Conservation (phyloP, 2,113 vertebrate species). For the Chascanopsetta lugubris region DNA sequence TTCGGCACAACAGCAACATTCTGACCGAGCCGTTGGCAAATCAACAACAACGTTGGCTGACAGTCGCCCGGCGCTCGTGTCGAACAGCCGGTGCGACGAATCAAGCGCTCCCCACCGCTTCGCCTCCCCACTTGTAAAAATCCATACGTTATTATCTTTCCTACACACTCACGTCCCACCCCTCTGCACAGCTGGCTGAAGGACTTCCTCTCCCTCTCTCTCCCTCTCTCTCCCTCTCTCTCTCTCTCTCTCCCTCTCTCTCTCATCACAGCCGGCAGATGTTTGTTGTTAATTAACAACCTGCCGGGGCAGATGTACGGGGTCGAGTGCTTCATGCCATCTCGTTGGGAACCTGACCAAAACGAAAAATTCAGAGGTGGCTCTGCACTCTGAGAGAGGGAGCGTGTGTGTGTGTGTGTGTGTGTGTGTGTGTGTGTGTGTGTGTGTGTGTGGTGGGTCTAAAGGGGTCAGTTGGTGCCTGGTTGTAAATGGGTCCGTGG, state of each 20-base stretch:
- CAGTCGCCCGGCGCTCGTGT: too few species aligned
- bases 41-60: too few species aligned
- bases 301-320: conserved; percentile 32
- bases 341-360: not conserved
- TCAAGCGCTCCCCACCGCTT: not conserved
- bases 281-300: conserved; percentile 50
- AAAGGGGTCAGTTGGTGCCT: not conserved
- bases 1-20: too few species aligned
- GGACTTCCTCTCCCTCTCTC: too few species aligned
- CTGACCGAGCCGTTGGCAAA: too few species aligned
- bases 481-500: not conserved
- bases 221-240: conserved; percentile 1
- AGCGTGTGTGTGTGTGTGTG: too few species aligned
- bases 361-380: not conserved
- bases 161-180: not conserved
- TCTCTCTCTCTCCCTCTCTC: not conserved
- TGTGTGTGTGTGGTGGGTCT: not conserved
- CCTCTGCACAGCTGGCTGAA: conserved; percentile 2
- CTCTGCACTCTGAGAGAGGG: too few species aligned
- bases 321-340: conserved; percentile 24
- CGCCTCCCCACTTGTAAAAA: too few species aligned
- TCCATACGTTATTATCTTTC: not conserved
- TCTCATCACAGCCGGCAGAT: conserved; percentile 35
- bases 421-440: too few species aligned
- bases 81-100: too few species aligned